Evolutionary conservation across 2,113 vertebrate species (phyloP).

Genomic region (Elgaria multicarinata): DNA sequence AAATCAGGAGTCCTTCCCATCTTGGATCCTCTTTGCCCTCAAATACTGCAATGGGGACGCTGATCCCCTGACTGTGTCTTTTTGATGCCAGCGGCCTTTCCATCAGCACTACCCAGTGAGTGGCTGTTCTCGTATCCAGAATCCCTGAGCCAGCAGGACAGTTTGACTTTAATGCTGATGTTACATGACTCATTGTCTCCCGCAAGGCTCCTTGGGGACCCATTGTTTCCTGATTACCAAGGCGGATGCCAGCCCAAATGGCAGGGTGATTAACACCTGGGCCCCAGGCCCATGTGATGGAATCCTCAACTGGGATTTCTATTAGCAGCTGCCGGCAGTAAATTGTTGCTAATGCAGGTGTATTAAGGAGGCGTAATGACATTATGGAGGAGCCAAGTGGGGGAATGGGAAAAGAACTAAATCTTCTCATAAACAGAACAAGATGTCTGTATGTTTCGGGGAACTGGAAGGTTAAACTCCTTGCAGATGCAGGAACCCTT

Average conservation of each 20-base stretch:
- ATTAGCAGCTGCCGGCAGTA: constrained; percentile 29
- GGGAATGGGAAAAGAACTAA: background rate
- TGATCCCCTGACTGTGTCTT: background rate
- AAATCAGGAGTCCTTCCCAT: background rate
- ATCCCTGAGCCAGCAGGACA: constrained; percentile 35
- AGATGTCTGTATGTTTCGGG: background rate
- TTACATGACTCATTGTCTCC: constrained; percentile 6
- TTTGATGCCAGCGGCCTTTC: background rate
- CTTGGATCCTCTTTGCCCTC: background rate
- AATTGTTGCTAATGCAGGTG: constrained; percentile 13
- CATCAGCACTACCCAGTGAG: background rate
- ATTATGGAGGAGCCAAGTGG: background rate
- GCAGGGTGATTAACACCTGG: constrained; percentile 11
- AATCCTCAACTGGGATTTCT: constrained; percentile 16
- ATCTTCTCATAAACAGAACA: background rate
- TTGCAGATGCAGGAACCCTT: background rate
- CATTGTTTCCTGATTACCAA: constrained; percentile 21
- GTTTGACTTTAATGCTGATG: constrained; percentile 17
- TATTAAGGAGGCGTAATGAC: constrained; percentile 7
- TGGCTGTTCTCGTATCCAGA: background rate
- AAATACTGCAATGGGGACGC: background rate
- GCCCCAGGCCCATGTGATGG: background rate
- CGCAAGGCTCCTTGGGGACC: background rate
- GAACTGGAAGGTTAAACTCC: background rate
- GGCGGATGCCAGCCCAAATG: constrained; percentile 6